Evolutionary conservation across 2,888 invertebrate species (phyloP), one percentile per base, ranked within the genome.

Genomic region (Rambutsinella grinnellia): DNA sequence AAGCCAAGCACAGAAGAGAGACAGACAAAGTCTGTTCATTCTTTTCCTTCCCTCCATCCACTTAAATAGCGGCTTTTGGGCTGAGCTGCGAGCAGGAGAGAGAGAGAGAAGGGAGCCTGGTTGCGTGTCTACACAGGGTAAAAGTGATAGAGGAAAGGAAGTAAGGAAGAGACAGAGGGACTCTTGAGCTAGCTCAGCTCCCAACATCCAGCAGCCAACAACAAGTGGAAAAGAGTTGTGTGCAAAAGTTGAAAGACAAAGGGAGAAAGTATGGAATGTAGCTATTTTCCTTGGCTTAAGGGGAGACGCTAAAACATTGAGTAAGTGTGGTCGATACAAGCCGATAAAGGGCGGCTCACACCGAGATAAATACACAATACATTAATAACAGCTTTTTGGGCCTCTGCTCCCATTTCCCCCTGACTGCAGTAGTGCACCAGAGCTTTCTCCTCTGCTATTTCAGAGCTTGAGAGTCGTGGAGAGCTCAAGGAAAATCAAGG

Each of bases 141-240:
- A 56, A 49, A 56, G 26, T 6, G 24, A 56, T 21, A 26, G 10
- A 27, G 23, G 54, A 6, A 17, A 49, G n/a, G 19, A n/a, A 49
- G 5, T 3, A 13, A 5, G n/a, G n/a, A 56, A 21, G 21, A 54
- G 56, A 24, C 36, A 36, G 6, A 36, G 36, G 36, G 6, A 36
- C 36, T 36, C 36, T 54, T 54, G 10, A 36, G 44, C 44, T 13
- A 36, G 36, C 13, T 36, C 36, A 36, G 36, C 13, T 36, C 36
- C 6, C 36, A n/a, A 56, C 56, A 24, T 49, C 36, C 36, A 36
- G 36, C 36, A 36, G 56, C 56, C 65, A 71, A 71, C 71, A 71
- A 71, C 71, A 71, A 71, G 71, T 71, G 70, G 70, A 69, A 68
- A 56, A 47, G 2, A 54, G 19, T 27, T 27, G 19, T 8, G 21